Evolutionary conservation across 2,113 vertebrate genomes (phyloP).

Genomic region (Conger conger): DNA sequence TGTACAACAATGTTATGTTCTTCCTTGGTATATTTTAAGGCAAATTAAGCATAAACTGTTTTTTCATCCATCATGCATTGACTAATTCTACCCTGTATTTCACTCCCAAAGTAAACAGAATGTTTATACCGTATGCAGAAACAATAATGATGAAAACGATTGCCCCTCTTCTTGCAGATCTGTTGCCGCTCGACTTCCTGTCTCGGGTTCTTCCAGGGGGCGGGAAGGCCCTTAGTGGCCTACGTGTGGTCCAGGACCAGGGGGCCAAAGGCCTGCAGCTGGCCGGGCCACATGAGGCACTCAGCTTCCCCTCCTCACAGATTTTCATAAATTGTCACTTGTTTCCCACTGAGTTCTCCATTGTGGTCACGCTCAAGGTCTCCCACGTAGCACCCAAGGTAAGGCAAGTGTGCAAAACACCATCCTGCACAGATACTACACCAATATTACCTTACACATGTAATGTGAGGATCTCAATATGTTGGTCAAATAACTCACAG

Average conservation of each 20-base stretch:
- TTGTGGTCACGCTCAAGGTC: constrained; percentile 77
- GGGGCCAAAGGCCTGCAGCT: constrained; percentile 78
- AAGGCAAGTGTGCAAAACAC: constrained; percentile 18
- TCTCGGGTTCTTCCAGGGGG: constrained; percentile 53
- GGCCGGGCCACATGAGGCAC: constrained; percentile 34
- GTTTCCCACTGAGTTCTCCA: constrained; percentile 89
- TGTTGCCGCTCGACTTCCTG: constrained; percentile 65
- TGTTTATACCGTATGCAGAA: background rate
- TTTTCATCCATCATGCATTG: background rate
- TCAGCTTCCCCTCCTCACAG: constrained; percentile 79
- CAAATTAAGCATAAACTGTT: background rate
- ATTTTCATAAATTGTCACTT: constrained; percentile 81
- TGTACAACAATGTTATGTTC: background rate
- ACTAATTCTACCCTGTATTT: background rate
- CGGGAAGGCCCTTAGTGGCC: background rate
- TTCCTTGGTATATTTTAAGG: background rate
- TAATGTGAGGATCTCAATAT: background rate
- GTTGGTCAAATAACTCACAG: background rate
- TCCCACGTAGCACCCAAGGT: constrained; percentile 67
- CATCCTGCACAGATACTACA: background rate
- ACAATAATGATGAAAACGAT: background rate
- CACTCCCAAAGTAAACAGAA: background rate
- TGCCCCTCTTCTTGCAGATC: background rate
- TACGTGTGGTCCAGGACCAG: constrained; percentile 69
- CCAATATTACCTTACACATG: background rate